These are phyloP conservation scores for Irena cyanogastra DNA, from an alignment of 2,113 vertebrate genomes.

Conservation along the genomic window DNA sequence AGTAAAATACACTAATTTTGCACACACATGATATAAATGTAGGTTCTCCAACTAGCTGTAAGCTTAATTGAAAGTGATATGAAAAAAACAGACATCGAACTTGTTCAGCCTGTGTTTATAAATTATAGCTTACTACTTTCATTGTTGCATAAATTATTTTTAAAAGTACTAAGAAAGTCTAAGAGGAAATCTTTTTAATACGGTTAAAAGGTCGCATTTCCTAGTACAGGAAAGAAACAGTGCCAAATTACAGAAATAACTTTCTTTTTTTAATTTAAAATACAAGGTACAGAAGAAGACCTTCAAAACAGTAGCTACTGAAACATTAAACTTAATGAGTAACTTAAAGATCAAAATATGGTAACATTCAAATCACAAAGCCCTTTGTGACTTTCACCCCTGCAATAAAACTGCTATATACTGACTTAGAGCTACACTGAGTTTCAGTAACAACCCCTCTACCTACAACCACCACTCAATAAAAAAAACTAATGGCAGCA, in stretches of 20 bases:
- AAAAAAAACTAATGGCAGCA: background rate
- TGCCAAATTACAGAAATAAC: slow-evolving; percentile 22
- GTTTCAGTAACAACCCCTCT: slow-evolving; percentile 16
- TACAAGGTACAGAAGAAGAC: background rate
- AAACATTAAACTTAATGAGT: slow-evolving; percentile 29
- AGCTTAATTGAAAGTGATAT: background rate
- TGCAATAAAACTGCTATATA: slow-evolving; percentile 1
- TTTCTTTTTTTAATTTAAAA: background rate
- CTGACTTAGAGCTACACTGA: background rate
- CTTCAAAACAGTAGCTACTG: slow-evolving; percentile 11
- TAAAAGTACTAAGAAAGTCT: background rate
- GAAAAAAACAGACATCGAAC: background rate
- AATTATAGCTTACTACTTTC: background rate
- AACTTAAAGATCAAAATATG: slow-evolving; percentile 55
- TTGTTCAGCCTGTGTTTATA: background rate
- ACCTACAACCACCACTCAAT: background rate
- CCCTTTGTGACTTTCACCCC: slow-evolving; percentile 46
- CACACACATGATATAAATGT: background rate
- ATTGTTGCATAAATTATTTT: background rate
- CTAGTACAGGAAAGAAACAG: slow-evolving; percentile 75
- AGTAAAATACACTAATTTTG: background rate
- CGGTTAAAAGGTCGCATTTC: slow-evolving; percentile 75
- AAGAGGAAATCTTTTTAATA: slow-evolving; percentile 68
- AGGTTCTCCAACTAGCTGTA: background rate
- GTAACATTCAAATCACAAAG: slow-evolving; percentile 43